Conservation (phyloP, 2,888 invertebrate species). For the Phyllotreta striolata region DNA sequence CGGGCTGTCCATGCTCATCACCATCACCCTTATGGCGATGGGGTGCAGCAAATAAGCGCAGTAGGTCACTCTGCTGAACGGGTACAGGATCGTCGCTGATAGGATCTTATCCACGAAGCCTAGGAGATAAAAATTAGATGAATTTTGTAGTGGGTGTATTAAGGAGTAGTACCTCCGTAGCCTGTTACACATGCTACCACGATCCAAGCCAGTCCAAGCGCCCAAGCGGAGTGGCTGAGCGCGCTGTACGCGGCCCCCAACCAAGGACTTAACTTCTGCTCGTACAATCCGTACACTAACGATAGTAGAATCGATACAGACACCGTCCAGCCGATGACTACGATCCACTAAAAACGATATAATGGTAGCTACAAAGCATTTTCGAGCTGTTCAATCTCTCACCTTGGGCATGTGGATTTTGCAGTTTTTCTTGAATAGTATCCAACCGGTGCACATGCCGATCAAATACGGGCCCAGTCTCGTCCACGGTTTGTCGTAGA, state of each 20-base stretch:
- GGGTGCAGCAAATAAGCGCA: slow-evolving; percentile 88
- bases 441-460: slow-evolving; percentile 86
- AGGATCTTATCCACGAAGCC: slow-evolving; percentile 75
- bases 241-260: slow-evolving; percentile 82
- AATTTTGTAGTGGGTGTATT: background rate
- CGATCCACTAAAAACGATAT: slow-evolving; percentile 65
- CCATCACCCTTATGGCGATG: slow-evolving; percentile 79
- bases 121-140: slow-evolving; percentile 44
- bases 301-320: slow-evolving; percentile 73
- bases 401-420: slow-evolving; percentile 78
- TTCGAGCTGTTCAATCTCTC: slow-evolving; percentile 37
- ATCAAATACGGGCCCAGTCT: slow-evolving; percentile 84
- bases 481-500: slow-evolving; percentile 91
- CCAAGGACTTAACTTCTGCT: slow-evolving; percentile 71
- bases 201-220: slow-evolving; percentile 81
- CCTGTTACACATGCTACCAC: slow-evolving; percentile 86
- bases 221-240: slow-evolving; percentile 85
- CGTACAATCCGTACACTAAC: slow-evolving; percentile 81
- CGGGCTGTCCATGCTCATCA: slow-evolving; percentile 83
- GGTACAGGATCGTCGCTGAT: slow-evolving; percentile 80
- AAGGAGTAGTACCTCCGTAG: slow-evolving; percentile 70
- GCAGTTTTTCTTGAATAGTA: slow-evolving; percentile 82
- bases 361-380: slow-evolving; percentile 10
- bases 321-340: slow-evolving; percentile 74
- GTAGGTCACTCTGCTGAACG: slow-evolving; percentile 86